Evolutionary conservation across 2,113 vertebrate genomes (phyloP).

Genomic region (Tenebrosternarchus preto): DNA sequence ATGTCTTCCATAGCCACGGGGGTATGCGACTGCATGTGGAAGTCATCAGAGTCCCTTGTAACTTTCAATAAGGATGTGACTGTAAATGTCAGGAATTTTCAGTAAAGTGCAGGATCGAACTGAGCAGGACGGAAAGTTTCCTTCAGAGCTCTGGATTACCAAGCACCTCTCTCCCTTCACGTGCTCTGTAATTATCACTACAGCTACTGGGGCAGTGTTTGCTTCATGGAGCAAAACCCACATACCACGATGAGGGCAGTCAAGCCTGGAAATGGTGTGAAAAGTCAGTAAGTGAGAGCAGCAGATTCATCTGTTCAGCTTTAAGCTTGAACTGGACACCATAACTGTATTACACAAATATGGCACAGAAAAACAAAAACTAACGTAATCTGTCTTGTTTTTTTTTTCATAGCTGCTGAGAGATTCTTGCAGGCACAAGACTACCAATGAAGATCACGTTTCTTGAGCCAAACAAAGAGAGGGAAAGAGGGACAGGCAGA

Average conservation of each 20-base stretch:
- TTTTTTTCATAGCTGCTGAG: too few species aligned
- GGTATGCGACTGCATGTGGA: slow-evolving; percentile 67
- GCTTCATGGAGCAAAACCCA: slow-evolving; percentile 59
- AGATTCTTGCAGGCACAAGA: too few species aligned
- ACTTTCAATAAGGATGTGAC: slow-evolving; percentile 63
- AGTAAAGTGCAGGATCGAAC: slow-evolving; percentile 53
- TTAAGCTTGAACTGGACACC: slow-evolving; percentile 54
- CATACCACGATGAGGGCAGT: slow-evolving; percentile 49
- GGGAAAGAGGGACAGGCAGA: slow-evolving; percentile 26
- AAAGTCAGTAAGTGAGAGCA: slow-evolving; percentile 62
- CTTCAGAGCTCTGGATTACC: slow-evolving; percentile 57
- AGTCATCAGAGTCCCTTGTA: slow-evolving; percentile 65
- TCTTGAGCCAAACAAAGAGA: not conserved
- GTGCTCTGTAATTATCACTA: slow-evolving; percentile 64
- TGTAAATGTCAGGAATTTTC: slow-evolving; percentile 70
- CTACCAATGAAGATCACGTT: not conserved
- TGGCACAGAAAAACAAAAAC: not conserved
- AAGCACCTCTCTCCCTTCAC: slow-evolving; percentile 53
- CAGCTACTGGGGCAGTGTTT: slow-evolving; percentile 61
- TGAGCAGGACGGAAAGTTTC: slow-evolving; percentile 50
- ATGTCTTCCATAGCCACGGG: slow-evolving; percentile 64
- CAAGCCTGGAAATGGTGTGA: slow-evolving; percentile 54
- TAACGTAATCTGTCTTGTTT: too few species aligned
- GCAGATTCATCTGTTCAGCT: slow-evolving; percentile 61
- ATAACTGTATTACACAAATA: slow-evolving; percentile 54